Conservation (phyloP, 2,888 invertebrate genomes). For the Temnothorax ravouxi region DNA sequence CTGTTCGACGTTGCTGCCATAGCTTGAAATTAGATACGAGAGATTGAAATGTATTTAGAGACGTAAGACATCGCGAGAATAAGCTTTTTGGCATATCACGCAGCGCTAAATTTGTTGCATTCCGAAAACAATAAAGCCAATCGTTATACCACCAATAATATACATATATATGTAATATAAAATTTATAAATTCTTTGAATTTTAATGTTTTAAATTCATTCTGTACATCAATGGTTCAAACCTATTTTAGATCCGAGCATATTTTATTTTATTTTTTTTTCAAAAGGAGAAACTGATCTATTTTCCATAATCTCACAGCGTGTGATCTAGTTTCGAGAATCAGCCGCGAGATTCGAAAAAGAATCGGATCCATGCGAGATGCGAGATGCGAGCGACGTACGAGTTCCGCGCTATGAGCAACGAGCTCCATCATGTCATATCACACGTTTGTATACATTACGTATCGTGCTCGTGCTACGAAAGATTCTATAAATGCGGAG, state of each 20-base stretch:
- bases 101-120: neutral
- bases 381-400: slow-evolving; percentile 14
- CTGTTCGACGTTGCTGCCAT: neutral
- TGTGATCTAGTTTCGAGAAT: neutral
- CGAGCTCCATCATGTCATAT: slow-evolving; percentile 51
- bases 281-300: neutral
- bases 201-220: neutral
- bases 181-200: neutral
- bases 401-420: slow-evolving; percentile 49
- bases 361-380: neutral
- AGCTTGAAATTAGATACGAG: slow-evolving; percentile 17
- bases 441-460: slow-evolving; percentile 73
- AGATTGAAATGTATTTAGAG: neutral
- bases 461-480: slow-evolving; percentile 73
- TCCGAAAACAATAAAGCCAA: neutral
- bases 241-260: neutral
- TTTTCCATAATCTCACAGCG: neutral
- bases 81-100: neutral
- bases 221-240: neutral
- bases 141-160: neutral
- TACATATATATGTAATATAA: neutral
- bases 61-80: neutral
- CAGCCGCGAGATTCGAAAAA: neutral
- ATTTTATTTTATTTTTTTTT: neutral
- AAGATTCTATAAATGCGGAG: slow-evolving; percentile 66